A percentile compares a stretch with the other conserved stretches of the same genome.
These are phyloP conservation scores for Leuciscus waleckii DNA, from an alignment of 2,797 vertebrate species.

Conservation along the genomic window DNA sequence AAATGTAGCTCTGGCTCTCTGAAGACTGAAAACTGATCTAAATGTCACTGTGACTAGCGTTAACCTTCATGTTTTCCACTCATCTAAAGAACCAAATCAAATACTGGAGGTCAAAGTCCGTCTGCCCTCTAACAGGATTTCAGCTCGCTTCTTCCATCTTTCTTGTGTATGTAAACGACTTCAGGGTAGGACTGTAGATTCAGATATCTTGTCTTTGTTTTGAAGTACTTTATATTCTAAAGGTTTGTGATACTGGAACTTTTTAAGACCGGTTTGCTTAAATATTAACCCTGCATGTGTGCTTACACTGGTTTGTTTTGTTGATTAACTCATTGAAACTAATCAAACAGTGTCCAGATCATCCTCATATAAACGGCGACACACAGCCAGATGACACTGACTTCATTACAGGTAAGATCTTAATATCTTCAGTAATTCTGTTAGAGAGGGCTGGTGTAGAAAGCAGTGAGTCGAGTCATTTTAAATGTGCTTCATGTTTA, in stretches of 20 bases:
- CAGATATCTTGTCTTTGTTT: background rate
- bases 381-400: background rate
- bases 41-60: background rate
- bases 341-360: constrained; percentile 9
- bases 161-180: background rate
- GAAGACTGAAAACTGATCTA: background rate
- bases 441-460: too few species aligned
- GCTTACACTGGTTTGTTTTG: constrained; percentile 7
- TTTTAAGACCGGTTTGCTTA: background rate
- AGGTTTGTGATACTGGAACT: background rate
- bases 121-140: background rate
- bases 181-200: background rate
- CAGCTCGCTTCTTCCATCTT: background rate
- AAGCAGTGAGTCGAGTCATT: background rate
- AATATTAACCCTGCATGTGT: constrained; percentile 14
- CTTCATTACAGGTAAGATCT: constrained; percentile 10
- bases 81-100: background rate
- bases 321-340: constrained; percentile 43
- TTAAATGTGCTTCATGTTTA: background rate
- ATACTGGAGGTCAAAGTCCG: constrained; percentile 20
- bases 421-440: background rate
- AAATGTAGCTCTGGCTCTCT: background rate
- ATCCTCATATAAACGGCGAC: background rate
- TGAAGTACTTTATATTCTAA: background rate
- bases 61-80: background rate